Percentiles rank a stretch among this genome's conserved stretches.
Conservation (phyloP, 2,797 vertebrate species). For the Enteromius mattozi region DNA sequence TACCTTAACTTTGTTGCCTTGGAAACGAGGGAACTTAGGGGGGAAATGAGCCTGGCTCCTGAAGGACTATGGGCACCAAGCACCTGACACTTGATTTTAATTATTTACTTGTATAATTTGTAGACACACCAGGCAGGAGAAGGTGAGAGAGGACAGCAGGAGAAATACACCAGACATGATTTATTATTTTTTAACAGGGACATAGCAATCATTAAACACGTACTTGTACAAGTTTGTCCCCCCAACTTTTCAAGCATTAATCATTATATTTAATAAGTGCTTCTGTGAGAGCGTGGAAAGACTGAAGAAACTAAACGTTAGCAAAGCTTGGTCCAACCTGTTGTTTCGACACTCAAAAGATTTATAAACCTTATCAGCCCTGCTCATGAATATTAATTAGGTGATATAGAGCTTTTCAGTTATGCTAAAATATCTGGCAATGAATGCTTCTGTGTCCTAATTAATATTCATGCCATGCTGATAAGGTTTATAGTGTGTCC, state of each 20-base stretch:
- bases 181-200: conserved; percentile 51
- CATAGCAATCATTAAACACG: conserved; percentile 16
- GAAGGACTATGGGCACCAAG: conserved; percentile 50
- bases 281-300: neutral
- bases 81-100: conserved; percentile 63
- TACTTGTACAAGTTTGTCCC: neutral
- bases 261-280: neutral
- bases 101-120: conserved; percentile 63
- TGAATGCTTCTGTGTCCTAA: neutral
- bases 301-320: neutral
- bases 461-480: neutral
- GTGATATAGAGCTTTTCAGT: neutral
- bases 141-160: conserved; percentile 36
- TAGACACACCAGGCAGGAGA: conserved; percentile 51
- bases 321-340: neutral
- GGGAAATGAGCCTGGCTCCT: conserved; percentile 46
- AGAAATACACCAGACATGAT: conserved; percentile 55
- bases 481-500: neutral
- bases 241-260: conserved; percentile 5
- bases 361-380: neutral
- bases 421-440: neutral
- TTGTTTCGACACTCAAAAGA: neutral
- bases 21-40: conserved; percentile 56
- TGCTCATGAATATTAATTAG: neutral
- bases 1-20: conserved; percentile 62